These are phyloP conservation scores for Latrodectus geometricus DNA, from an alignment of 1,140 invertebrate genomes.

Conservation along the genomic window DNA sequence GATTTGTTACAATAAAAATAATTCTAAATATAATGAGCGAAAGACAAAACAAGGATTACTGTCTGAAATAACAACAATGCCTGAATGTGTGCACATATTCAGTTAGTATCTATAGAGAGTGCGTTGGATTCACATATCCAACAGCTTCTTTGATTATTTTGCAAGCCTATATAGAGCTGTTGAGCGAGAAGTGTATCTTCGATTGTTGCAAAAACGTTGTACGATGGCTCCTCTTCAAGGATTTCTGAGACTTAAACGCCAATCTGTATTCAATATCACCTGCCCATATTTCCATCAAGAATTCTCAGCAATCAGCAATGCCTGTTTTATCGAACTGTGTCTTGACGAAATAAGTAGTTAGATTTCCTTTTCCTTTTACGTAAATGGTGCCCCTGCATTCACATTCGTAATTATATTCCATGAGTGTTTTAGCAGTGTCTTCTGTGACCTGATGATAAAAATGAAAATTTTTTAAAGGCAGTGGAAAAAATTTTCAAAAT, in stretches of 20 bases:
- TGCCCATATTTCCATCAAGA: neutral
- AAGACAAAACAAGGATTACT: no score
- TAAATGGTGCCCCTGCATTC: constrained; percentile 88
- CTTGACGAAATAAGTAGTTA: constrained; percentile 92
- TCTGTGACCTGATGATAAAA: constrained; percentile 77
- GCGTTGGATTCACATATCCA: no score
- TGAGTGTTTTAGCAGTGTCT: constrained; percentile 88
- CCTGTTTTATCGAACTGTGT: constrained; percentile 70
- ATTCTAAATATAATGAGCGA: no score
- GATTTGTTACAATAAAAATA: no score
- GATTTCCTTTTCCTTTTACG: constrained; percentile 94
- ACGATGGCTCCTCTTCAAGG: neutral
- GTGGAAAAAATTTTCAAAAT: no score
- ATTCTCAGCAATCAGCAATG: neutral
- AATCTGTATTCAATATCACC: no score
- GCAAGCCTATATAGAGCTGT: neutral
- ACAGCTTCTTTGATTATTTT: neutral
- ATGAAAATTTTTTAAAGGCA: neutral
- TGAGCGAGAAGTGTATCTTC: neutral
- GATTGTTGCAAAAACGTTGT: neutral
- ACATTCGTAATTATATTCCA: constrained; percentile 81
- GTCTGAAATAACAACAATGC: no score
- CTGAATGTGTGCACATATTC: no score
- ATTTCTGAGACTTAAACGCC: no score
- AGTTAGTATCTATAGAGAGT: no score